These are phyloP conservation scores for Scaptodrosophila lebanonensis DNA, from an alignment of 1,140 invertebrate genomes.

Conservation along the genomic window DNA sequence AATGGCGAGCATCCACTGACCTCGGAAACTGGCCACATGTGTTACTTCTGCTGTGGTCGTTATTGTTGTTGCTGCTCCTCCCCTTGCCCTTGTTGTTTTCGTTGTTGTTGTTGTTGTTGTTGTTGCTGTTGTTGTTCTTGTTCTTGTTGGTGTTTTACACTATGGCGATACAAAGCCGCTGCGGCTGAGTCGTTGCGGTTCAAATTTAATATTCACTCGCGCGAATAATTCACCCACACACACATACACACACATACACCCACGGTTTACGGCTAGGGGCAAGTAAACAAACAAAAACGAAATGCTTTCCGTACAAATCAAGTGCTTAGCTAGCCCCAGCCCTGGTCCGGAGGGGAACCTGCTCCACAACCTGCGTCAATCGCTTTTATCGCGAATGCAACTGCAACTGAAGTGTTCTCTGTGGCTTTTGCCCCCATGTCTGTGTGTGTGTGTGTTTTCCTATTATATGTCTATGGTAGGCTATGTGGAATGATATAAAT, in stretches of 20 bases:
- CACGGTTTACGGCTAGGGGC: not conserved
- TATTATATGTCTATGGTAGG: conserved; percentile 47
- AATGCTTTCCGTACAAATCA: conserved; percentile 33
- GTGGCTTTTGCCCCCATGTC: conserved; percentile 29
- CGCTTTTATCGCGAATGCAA: too few relatives aligned
- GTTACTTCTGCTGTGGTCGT: not conserved
- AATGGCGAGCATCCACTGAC: not conserved
- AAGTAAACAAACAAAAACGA: conserved; percentile 52
- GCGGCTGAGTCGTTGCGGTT: conserved; percentile 68
- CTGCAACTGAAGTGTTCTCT: conserved; percentile 70
- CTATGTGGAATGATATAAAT: too few relatives aligned
- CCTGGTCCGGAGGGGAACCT: too few relatives aligned
- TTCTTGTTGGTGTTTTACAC: conserved; percentile 52
- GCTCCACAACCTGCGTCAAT: too few relatives aligned
- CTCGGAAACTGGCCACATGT: not conserved
- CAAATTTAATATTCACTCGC: conserved; percentile 74
- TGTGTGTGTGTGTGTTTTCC: conserved; percentile 24
- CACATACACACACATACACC: conserved; percentile 19
- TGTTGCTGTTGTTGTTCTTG: conserved; percentile 4
- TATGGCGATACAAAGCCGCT: conserved; percentile 15
- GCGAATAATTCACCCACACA: conserved; percentile 66
- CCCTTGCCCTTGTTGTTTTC: too few relatives aligned
- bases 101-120: not conserved
- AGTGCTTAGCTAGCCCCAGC: too few relatives aligned
- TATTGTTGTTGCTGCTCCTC: conserved; percentile 35